phyloP scores from a whole-genome alignment of 2,113 vertebrate genomes.

The Enhydra lutris region DNA sequence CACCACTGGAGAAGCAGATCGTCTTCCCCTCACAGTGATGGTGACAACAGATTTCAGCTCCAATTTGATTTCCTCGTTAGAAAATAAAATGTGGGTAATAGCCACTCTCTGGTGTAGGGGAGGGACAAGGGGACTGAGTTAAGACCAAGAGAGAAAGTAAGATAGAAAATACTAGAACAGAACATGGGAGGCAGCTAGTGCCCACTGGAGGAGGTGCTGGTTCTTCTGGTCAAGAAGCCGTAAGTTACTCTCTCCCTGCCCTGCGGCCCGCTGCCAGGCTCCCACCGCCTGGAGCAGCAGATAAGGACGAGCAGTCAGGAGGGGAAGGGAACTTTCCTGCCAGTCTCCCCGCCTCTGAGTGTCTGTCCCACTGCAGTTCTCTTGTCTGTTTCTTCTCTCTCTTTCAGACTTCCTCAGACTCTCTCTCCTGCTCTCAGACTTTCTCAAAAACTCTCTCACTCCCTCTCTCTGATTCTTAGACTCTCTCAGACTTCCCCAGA shows the following conservation, averaged over 20 bases:
- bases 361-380: not conserved
- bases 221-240: not conserved
- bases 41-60: not conserved
- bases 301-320: not conserved
- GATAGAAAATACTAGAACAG: not conserved
- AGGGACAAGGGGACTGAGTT: not conserved
- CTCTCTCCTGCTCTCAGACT: not conserved
- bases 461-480: not conserved
- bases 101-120: not conserved
- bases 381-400: not conserved
- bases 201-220: accelerated
- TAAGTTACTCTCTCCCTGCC: not conserved
- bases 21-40: accelerated
- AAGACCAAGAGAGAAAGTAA: not conserved
- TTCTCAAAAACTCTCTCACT: no score
- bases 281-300: not conserved
- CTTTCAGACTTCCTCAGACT: not conserved
- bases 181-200: not conserved
- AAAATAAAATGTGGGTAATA: not conserved
- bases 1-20: not conserved
- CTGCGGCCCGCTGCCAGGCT: accelerated
- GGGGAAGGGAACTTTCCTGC: not conserved
- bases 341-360: not conserved
- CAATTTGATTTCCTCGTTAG: not conserved
- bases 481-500: not conserved